These are phyloP conservation scores for Bombus pascuorum DNA, from an alignment of 1,140 invertebrate genomes.

Conservation along the genomic window DNA sequence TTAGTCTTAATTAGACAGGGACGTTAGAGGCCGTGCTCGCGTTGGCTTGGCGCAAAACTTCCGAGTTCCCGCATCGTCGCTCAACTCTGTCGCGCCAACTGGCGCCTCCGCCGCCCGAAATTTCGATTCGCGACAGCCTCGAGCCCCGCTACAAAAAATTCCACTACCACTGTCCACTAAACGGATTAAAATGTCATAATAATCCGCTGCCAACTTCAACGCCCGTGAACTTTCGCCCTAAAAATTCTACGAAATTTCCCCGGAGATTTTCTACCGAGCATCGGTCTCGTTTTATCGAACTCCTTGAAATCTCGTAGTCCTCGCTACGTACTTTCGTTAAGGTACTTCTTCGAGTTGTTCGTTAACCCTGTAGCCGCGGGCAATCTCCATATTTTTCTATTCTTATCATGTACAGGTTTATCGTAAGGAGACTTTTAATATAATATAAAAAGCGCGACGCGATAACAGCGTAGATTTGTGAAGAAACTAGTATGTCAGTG, in stretches of 20 bases:
- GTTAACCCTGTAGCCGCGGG: no score
- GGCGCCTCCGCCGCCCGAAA: conserved; percentile 40
- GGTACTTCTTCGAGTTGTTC: no score
- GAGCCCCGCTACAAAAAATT: conserved; percentile 2
- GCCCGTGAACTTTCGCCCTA: neutral
- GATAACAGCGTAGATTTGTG: no score
- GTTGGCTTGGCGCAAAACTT: conserved; percentile 56
- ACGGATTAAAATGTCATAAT: conserved; percentile 31
- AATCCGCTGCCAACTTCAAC: neutral
- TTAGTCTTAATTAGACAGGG: conserved; percentile 80
- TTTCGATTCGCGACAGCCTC: conserved; percentile 25
- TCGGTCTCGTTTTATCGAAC: neutral
- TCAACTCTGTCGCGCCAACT: conserved; percentile 49
- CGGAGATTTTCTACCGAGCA: neutral
- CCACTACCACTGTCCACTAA: neutral
- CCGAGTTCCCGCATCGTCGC: conserved; percentile 26
- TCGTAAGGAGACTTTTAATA: no score
- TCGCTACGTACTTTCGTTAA: neutral
- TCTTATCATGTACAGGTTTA: no score
- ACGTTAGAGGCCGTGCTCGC: conserved; percentile 54
- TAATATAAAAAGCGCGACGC: no score
- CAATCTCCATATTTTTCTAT: no score
- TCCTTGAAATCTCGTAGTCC: neutral
- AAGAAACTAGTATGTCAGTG: no score
- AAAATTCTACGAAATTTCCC: conserved; percentile 1